Percentiles rank a stretch among this genome's conserved stretches.
phyloP scores from a whole-genome alignment of 2,113 vertebrate genomes.

The Stomatorhinus ivindoensis region DNA sequence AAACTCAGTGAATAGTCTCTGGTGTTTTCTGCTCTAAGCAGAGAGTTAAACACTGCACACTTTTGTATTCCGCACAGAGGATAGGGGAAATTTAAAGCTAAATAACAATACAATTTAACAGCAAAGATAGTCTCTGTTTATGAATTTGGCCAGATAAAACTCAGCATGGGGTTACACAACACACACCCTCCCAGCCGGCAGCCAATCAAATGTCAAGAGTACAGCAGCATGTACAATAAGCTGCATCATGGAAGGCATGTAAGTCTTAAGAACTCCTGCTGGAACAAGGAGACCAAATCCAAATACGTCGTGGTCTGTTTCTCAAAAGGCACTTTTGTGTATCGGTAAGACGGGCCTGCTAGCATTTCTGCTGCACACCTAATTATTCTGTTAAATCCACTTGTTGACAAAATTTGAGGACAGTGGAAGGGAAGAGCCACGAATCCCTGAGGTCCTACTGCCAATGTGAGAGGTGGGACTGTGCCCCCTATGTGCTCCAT shows the following conservation, averaged over 20 bases:
- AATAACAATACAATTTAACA: not conserved
- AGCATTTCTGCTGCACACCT: slow-evolving; percentile 24
- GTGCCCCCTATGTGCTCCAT: not conserved
- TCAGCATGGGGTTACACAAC: not conserved
- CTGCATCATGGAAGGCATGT: not conserved
- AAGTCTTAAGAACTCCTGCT: slow-evolving; percentile 19
- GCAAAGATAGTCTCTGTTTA: not conserved
- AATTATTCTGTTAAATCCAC: slow-evolving; percentile 12
- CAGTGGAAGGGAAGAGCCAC: not conserved
- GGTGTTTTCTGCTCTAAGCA: not conserved
- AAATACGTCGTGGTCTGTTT: slow-evolving; percentile 19
- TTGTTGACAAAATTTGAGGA: not conserved
- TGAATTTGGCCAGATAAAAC: not conserved
- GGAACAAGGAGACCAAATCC: slow-evolving; percentile 39
- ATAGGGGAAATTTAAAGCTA: not conserved
- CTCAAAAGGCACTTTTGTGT: slow-evolving; percentile 15
- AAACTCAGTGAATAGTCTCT: not conserved
- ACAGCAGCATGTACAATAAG: not conserved
- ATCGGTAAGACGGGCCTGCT: slow-evolving; percentile 23
- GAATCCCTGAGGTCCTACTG: not conserved
- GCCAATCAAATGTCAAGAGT: not conserved
- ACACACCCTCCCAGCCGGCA: not conserved
- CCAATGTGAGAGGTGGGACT: not conserved
- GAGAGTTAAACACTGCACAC: not conserved
- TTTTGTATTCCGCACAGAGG: not conserved